These are phyloP conservation scores for Hepsetus odoe DNA, from an alignment of 2,113 vertebrate species.

Conservation along the genomic window DNA sequence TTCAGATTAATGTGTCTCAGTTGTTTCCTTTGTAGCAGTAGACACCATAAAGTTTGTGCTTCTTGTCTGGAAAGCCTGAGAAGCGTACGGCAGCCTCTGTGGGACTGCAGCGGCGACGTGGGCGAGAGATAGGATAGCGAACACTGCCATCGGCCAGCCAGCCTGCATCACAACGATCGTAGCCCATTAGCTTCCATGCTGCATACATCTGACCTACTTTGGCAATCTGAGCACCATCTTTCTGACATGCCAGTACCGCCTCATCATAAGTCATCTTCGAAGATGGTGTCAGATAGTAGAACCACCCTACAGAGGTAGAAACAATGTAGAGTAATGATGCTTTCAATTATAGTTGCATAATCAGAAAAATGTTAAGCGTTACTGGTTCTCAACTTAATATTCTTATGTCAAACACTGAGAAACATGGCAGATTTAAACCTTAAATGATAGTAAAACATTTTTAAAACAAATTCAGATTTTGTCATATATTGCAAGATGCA, in stretches of 20 bases:
- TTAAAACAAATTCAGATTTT: no score
- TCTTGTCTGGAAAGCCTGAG: constrained; percentile 91
- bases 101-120: constrained; percentile 90
- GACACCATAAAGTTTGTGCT: constrained; percentile 95
- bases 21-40: constrained; percentile 91
- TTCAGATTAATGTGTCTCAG: constrained; percentile 63
- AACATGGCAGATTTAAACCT: no score
- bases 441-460: no score
- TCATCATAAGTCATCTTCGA: constrained; percentile 90
- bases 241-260: constrained; percentile 85
- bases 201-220: constrained; percentile 96
- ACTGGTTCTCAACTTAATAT: no score
- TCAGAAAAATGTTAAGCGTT: no score
- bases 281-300: constrained; percentile 94
- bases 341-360: no score
- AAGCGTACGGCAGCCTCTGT: constrained; percentile 89
- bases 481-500: no score
- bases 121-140: constrained; percentile 89
- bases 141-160: constrained; percentile 96
- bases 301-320: constrained; percentile 76
- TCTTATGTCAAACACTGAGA: no score
- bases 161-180: constrained; percentile 93
- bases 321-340: not conserved
- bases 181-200: constrained; percentile 93
- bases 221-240: constrained; percentile 88